phyloP scores from a whole-genome alignment of 2,113 vertebrate species.

The Arenaria interpres region DNA sequence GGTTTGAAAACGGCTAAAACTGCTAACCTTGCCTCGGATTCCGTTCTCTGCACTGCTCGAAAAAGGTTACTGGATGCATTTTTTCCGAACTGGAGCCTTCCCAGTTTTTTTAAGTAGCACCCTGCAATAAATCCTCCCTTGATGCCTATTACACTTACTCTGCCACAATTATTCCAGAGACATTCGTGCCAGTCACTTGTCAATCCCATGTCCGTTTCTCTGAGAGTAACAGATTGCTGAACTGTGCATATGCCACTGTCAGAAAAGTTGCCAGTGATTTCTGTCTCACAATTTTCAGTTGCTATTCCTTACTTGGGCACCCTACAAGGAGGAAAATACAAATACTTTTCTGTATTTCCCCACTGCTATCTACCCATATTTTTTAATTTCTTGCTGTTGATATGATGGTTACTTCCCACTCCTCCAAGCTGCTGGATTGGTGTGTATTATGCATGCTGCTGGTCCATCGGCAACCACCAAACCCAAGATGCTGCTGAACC shows the following conservation, averaged over 20 bases:
- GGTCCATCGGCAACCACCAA: neutral
- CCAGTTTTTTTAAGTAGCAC: neutral
- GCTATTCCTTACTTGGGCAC: neutral
- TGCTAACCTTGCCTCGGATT: neutral
- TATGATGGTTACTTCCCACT: neutral
- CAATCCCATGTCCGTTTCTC: neutral
- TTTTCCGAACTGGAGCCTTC: neutral
- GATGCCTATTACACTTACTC: neutral
- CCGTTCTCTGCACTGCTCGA: neutral
- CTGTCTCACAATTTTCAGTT: neutral
- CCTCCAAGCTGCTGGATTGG: neutral
- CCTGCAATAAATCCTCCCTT: neutral
- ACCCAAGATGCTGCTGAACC: neutral
- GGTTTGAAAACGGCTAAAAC: neutral
- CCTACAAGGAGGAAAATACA: neutral
- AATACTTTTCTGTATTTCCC: neutral
- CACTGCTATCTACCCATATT: neutral
- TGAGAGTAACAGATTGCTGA: neutral
- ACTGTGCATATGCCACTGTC: neutral
- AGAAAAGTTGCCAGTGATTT: neutral
- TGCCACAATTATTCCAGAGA: neutral
- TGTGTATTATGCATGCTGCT: neutral
- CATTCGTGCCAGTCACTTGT: neutral
- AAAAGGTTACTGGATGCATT: neutral
- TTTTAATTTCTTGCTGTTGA: neutral